Percentiles rank a stretch among this genome's conserved stretches.
phyloP scores from a whole-genome alignment of 2,113 vertebrate species.

The Proterorhinus semilunaris region DNA sequence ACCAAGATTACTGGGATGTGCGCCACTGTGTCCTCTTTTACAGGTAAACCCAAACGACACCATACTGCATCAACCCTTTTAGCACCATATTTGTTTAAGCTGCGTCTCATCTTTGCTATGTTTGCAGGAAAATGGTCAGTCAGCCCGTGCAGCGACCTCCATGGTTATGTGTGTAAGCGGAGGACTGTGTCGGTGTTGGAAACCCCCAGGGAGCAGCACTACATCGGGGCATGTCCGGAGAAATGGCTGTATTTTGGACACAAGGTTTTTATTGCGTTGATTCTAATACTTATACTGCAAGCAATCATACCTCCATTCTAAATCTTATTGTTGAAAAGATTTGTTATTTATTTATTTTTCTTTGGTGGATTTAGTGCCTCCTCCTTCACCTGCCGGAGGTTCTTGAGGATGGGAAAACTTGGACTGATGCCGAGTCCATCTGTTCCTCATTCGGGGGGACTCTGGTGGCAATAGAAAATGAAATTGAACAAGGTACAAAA shows the following conservation, averaged over 20 bases:
- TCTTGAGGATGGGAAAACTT: conserved; percentile 77
- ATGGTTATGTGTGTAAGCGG: conserved; percentile 88
- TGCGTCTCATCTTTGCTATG: background rate
- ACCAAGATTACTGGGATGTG: conserved; percentile 70
- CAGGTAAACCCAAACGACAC: conserved; percentile 72
- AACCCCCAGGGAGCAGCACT: conserved; percentile 73
- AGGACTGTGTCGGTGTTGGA: conserved; percentile 79
- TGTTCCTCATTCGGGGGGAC: conserved; percentile 79
- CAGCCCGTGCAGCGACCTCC: conserved; percentile 75
- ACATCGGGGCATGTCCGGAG: conserved; percentile 83
- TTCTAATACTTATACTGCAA: background rate
- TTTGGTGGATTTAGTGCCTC: conserved; percentile 80
- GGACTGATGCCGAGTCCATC: conserved; percentile 83
- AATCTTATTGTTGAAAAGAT: no score
- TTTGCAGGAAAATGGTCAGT: conserved; percentile 84
- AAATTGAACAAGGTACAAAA: conserved; percentile 89
- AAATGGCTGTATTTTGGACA: conserved; percentile 90
- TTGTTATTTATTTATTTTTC: background rate
- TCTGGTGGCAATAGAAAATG: conserved; percentile 82
- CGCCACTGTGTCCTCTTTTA: conserved; percentile 83
- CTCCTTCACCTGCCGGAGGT: conserved; percentile 82
- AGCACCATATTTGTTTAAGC: background rate
- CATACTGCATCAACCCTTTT: no score
- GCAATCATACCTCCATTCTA: background rate
- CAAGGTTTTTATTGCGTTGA: conserved; percentile 77